Conservation (phyloP, 1,140 invertebrate species). For the Eriosoma lanigerum region DNA sequence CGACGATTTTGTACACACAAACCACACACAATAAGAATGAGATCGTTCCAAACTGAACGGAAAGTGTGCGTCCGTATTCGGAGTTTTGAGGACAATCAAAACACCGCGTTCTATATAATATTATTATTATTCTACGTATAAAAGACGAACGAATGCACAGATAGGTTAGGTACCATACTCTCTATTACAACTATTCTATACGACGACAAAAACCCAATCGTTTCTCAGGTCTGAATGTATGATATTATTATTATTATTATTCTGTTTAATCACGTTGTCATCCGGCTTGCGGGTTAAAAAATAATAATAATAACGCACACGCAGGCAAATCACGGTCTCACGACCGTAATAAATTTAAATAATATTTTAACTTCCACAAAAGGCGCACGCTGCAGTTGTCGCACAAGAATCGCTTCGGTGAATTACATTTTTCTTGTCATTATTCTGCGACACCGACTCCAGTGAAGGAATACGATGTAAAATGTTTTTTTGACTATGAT, state of each 20-base stretch:
- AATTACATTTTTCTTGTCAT: not conserved
- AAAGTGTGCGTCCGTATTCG: not conserved
- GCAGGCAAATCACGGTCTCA: constrained; percentile 25
- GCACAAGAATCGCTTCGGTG: not conserved
- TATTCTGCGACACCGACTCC: not conserved
- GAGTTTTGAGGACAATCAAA: not conserved
- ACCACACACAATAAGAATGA: no score
- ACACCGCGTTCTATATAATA: not conserved
- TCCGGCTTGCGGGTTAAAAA: not conserved
- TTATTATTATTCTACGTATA: no score
- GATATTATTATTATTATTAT: constrained; percentile 36
- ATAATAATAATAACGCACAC: no score
- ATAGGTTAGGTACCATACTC: no score
- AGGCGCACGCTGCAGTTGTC: constrained; percentile 22
- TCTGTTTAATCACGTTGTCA: constrained; percentile 47
- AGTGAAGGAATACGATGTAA: not conserved
- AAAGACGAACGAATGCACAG: not conserved
- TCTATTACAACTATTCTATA: no score
- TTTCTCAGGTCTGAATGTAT: not conserved
- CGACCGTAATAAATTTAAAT: constrained; percentile 40
- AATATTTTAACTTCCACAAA: constrained; percentile 24
- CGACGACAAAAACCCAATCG: not conserved
- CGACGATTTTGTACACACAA: no score
- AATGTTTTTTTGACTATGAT: constrained; percentile 25
- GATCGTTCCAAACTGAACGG: no score